Percentiles rank a stretch among this genome's conserved stretches.
Evolutionary conservation across 2,888 invertebrate species (phyloP).

Genomic region (Pammene aurita): DNA sequence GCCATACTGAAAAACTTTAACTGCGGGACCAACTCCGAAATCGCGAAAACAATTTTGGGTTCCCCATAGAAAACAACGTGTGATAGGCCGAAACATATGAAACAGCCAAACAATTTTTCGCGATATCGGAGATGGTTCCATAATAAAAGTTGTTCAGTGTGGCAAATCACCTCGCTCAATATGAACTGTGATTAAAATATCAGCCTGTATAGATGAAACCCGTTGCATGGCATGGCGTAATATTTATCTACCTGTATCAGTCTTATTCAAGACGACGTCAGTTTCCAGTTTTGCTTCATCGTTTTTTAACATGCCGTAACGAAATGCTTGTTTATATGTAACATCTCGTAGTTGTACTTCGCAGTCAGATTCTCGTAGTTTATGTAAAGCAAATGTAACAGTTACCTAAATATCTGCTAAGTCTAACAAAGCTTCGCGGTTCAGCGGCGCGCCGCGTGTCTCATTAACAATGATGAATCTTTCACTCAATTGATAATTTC

Average conservation of each 20-base stretch:
- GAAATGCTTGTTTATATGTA: conserved; percentile 24
- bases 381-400: conserved; percentile 40
- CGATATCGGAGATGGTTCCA: no score
- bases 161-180: no score
- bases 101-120: no score
- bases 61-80: no score
- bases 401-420: conserved; percentile 30
- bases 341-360: conserved; percentile 26
- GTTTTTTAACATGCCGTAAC: conserved; percentile 17
- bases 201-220: no score
- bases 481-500: conserved; percentile 42
- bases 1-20: no score
- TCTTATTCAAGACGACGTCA: background rate
- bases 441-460: conserved; percentile 5
- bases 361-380: conserved; percentile 30
- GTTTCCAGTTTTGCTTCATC: conserved; percentile 8
- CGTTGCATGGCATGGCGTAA: background rate
- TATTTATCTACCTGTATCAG: background rate
- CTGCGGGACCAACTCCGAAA: no score
- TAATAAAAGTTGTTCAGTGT: no score
- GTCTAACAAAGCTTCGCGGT: conserved; percentile 33
- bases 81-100: no score
- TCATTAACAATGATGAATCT: conserved; percentile 22
- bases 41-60: no score
- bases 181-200: no score